Evolutionary conservation across 1,140 invertebrate species (phyloP).

Genomic region (Drosophila subpulchrella): DNA sequence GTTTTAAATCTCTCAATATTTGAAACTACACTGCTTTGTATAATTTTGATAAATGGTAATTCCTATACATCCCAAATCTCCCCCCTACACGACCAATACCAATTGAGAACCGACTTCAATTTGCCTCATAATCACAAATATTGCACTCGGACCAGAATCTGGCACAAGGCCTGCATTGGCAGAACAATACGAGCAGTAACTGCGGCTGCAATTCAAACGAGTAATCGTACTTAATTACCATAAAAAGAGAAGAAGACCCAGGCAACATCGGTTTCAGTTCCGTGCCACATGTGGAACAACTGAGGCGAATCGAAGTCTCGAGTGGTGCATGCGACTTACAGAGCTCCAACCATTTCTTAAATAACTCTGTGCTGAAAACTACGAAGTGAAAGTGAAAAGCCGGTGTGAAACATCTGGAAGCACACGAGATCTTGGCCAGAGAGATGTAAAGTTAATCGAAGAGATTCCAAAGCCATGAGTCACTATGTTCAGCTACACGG

Average conservation of each 20-base stretch:
- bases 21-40: neutral
- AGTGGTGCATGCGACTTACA: conserved; percentile 26
- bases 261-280: conserved; percentile 46
- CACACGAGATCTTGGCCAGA: neutral
- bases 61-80: neutral
- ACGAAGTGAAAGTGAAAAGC: conserved; percentile 58
- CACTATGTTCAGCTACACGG: conserved; percentile 1
- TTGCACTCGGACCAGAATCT: conserved; percentile 53
- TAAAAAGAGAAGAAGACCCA: conserved; percentile 43
- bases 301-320: conserved; percentile 42
- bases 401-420: conserved; percentile 14
- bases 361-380: conserved; percentile 7
- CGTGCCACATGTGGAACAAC: conserved; percentile 63
- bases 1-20: too few species aligned
- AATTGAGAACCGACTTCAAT: conserved; percentile 31
- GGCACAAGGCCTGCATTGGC: conserved; percentile 53
- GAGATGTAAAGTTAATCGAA: conserved; percentile 9
- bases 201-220: conserved; percentile 40
- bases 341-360: conserved; percentile 21
- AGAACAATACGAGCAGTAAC: conserved; percentile 43
- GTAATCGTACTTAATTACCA: conserved; percentile 56
- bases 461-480: conserved; percentile 24
- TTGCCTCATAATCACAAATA: conserved; percentile 43
- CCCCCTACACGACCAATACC: conserved; percentile 12
- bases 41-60: too few species aligned